phyloP scores from a whole-genome alignment of 35 echinoderm and acorn worm genomes.

The Apostichopus californicus region DNA sequence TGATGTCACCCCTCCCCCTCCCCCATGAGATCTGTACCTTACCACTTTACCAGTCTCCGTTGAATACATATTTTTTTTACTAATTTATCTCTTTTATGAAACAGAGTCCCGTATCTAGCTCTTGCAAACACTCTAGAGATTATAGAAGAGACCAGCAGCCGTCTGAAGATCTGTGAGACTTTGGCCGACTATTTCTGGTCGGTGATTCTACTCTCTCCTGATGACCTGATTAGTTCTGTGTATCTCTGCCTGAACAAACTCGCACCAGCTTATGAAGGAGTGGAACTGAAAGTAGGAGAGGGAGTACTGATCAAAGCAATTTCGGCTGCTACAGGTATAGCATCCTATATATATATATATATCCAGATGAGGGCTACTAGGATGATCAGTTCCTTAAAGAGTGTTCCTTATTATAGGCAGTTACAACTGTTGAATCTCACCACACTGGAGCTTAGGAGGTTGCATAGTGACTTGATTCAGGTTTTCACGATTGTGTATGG shows the following conservation, averaged over 20 bases:
- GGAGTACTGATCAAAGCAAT: slow-evolving; percentile 91
- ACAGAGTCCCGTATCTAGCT: slow-evolving; percentile 90
- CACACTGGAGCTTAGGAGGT: too few relatives aligned
- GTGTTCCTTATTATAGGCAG: too few relatives aligned
- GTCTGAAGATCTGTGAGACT: slow-evolving; percentile 89
- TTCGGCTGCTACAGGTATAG: slow-evolving; percentile 83
- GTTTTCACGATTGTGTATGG: too few relatives aligned
- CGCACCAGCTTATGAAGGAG: slow-evolving; percentile 95
- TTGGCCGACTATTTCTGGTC: slow-evolving; percentile 84
- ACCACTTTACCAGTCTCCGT: too few relatives aligned
- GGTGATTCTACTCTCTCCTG: slow-evolving; percentile 81
- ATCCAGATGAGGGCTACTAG: too few relatives aligned
- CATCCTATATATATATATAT: too few relatives aligned
- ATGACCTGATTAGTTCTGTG: slow-evolving; percentile 73
- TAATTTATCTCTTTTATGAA: neutral
- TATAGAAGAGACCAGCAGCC: slow-evolving; percentile 78
- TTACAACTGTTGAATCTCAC: too few relatives aligned
- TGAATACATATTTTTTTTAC: too few relatives aligned
- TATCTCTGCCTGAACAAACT: slow-evolving; percentile 97
- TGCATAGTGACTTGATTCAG: too few relatives aligned
- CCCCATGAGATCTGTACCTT: too few relatives aligned
- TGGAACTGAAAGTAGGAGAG: slow-evolving; percentile 91
- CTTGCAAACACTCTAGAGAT: slow-evolving; percentile 81
- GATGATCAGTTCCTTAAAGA: too few relatives aligned
- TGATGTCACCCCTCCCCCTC: too few relatives aligned